Base-by-base conservation (phyloP, 2,888 invertebrate species). In the Creontiades dilutus region DNA sequence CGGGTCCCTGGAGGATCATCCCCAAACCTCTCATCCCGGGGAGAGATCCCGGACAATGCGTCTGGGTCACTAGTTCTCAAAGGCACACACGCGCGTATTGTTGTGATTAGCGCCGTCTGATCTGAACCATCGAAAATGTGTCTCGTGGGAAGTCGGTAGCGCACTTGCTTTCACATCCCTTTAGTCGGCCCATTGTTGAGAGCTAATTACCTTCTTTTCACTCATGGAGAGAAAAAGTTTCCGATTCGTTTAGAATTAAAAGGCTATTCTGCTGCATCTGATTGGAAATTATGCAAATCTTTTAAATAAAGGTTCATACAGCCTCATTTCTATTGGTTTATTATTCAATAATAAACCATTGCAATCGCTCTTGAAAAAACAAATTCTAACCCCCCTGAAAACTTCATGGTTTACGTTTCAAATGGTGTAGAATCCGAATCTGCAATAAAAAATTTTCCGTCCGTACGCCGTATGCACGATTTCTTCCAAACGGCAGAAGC, bases 21-120 rank as follows among this genome's bases (percentile, higher is more conserved):
- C 52, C 82, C 23, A 52, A 19, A 82, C 52, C 14, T 2, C 48
- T 82, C 52, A 47, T 82, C 82, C 82, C 52, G 52, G 27, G 14
- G 82, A 52, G 82, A 82, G 37, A 37, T 37, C 27, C 82, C 14
- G 52, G 52, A 80, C 80, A 80, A 80, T 80, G n/a, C 37, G 82
- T 82, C 82, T 82, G 52, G 82, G 82, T 82, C 82, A 82, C 52
- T 52, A 48, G 55, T 82, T 82, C 82, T n/a, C 82, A 47, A 47
- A 82, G 82, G 52, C 48, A 23, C 80, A 80, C 80, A 37, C 52
- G 52, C 52, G 28, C 13, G 37, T 80, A 80, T 80, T 48, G 80
- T 80, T 47, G 46, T 80, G 37, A 80, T 80, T 80, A 82, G 82
- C 46, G 16, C 27, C 16, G 47, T 47, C 46, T 19, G 27, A 37